Evolutionary conservation across 1,140 invertebrate genomes (phyloP).

Genomic region (Dufourea novaeangliae): DNA sequence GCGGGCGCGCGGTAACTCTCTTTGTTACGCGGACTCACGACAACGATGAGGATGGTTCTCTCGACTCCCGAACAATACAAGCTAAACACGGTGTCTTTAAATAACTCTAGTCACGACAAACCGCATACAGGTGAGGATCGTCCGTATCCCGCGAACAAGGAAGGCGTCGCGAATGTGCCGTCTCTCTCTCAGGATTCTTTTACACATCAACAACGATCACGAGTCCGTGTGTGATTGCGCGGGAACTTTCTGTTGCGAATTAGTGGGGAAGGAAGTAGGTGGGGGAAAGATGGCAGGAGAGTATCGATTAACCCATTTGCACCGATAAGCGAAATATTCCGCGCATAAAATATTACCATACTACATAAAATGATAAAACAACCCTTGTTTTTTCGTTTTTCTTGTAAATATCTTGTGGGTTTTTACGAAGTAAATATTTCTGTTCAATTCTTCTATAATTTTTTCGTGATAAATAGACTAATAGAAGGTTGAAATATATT

Average conservation of each 20-base stretch:
- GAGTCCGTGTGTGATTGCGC: constrained; percentile 3
- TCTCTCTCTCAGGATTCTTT: constrained; percentile 30
- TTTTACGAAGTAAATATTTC: too few relatives aligned
- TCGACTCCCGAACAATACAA: constrained; percentile 46
- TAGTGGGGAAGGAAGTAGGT: accelerated
- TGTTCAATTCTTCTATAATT: too few relatives aligned
- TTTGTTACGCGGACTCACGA: constrained; percentile 61
- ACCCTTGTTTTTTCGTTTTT: too few relatives aligned
- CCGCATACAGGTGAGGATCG: constrained; percentile 56
- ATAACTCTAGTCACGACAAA: constrained; percentile 58
- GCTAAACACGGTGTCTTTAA: constrained; percentile 45
- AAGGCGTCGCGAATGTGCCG: constrained; percentile 38
- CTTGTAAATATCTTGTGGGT: too few relatives aligned
- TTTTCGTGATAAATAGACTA: too few relatives aligned
- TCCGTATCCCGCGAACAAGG: constrained; percentile 43
- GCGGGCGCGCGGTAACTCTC: constrained; percentile 52
- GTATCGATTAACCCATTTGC: too few relatives aligned
- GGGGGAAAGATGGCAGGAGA: background rate
- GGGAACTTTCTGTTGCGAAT: too few relatives aligned
- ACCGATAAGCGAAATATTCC: too few relatives aligned
- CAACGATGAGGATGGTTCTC: constrained; percentile 52
- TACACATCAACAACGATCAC: constrained; percentile 53
- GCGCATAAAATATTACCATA: too few relatives aligned
- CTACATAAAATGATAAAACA: too few relatives aligned
- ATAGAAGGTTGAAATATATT: too few relatives aligned